A percentile compares a stretch with the other conserved stretches of the same genome.
These are phyloP conservation scores for Rhaphigaster nebulosa DNA, from an alignment of 2,888 invertebrate genomes.

Conservation along the genomic window DNA sequence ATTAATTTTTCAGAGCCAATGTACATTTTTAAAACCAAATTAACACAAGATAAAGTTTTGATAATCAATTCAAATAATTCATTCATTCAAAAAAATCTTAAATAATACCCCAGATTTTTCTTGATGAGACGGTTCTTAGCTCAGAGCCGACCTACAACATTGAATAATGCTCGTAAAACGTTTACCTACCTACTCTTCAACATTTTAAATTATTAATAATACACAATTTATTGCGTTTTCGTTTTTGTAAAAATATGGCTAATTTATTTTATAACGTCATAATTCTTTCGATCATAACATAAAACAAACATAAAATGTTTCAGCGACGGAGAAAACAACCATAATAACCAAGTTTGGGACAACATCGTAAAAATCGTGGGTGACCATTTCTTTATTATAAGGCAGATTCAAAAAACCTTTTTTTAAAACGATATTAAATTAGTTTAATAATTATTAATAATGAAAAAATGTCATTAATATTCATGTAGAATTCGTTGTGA, in stretches of 20 bases:
- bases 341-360: not conserved
- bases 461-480: not conserved
- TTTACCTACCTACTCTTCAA: not conserved
- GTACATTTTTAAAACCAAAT: too few species aligned
- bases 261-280: not conserved
- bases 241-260: not conserved
- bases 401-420: not conserved
- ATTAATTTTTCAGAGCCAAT: too few species aligned
- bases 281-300: not conserved
- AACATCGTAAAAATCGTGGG: not conserved
- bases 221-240: not conserved
- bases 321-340: not conserved
- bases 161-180: not conserved
- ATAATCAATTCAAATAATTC: too few species aligned
- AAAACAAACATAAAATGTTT: not conserved
- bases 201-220: slow-evolving; percentile 7
- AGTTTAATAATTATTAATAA: not conserved
- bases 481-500: not conserved
- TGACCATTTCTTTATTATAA: not conserved
- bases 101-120: too few species aligned
- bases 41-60: too few species aligned
- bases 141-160: slow-evolving; percentile 13
- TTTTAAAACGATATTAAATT: not conserved
- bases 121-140: too few species aligned
- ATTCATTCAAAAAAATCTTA: too few species aligned